Conservation (phyloP, 1,140 invertebrate genomes). For the Zaprionus gabonicus region DNA sequence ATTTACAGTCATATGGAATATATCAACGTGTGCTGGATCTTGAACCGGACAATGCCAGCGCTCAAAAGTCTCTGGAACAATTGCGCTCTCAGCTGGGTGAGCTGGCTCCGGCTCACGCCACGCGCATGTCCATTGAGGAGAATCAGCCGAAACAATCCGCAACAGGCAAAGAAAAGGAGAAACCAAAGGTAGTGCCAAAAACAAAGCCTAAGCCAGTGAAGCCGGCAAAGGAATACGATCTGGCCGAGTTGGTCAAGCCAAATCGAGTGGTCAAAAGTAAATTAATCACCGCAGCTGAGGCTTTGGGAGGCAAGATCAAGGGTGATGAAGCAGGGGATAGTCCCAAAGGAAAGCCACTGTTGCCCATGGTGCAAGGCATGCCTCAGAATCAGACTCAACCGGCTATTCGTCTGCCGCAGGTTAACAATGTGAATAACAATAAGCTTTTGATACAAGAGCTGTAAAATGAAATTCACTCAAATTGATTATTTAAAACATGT, state of each 20-base stretch:
- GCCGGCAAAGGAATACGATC: constrained; percentile 64
- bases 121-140: constrained; percentile 66
- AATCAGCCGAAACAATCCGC: constrained; percentile 20
- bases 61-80: constrained; percentile 73
- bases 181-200: constrained; percentile 11
- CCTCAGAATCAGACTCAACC: background rate
- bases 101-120: constrained; percentile 65
- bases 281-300: constrained; percentile 64
- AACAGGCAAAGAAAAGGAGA: background rate
- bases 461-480: constrained; percentile 2
- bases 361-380: constrained; percentile 25
- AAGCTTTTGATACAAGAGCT: constrained; percentile 65
- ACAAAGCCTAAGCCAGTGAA: background rate
- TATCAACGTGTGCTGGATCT: constrained; percentile 77
- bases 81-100: constrained; percentile 68
- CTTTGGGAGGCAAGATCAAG: constrained; percentile 52
- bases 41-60: constrained; percentile 84
- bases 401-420: constrained; percentile 47
- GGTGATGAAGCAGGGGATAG: background rate
- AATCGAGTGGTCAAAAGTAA: constrained; percentile 79
- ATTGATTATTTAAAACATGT: background rate
- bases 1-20: constrained; percentile 68
- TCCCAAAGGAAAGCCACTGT: constrained; percentile 8
- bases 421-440: constrained; percentile 21
- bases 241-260: constrained; percentile 75